Base-by-base conservation (phyloP, 1,140 invertebrate genomes). In the Macrotrachela quadricornifera region DNA sequence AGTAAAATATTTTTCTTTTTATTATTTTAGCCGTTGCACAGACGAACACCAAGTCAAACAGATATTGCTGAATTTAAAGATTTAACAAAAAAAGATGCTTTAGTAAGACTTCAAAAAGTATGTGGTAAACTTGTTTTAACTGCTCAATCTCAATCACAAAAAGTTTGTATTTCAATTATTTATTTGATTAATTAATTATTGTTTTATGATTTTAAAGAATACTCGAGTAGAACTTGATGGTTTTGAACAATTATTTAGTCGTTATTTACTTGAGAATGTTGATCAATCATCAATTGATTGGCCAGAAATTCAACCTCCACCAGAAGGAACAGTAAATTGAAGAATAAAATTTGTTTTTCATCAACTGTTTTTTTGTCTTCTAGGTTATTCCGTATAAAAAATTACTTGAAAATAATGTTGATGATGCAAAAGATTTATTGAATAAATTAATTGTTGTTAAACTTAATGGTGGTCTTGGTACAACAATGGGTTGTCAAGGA, bases 401-500 rank as follows among this genome's bases (percentile, higher is more conserved):
- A 39, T 47, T 39, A 17, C 21, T 12, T 47, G 12, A 57, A 51
- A 59, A 2, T 4, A 30, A 30, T 30, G 3, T 30, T 30, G 21
- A 30, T 4, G 21, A 30, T 30, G 21, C 21, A 30, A 30, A 79
- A 57, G 60, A 73, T 0, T 81, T 94, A 77, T 73, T 99, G 41
- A 79, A 81, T 59, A 85, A 92, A 71, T 70, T 99, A 60, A 83
- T 97, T n/a, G 92, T 99, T 30, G 79, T 99, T 15, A 99, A 97
- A 69, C 74, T 99, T 1, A 99, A 99, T 72, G 94, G 94, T 70
- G 94, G 94, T 63, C 74, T 99, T 12, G 94, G 94, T 44, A 99
- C 92, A 0, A 91, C 85, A 8, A 97, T 97, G 92, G 92, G 92
- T 6, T 99, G 94, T 64, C 83, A 84, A 63, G 94, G 94, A n/a